Conservation (phyloP, 2,888 invertebrate species). For the Drosophila falleni region DNA sequence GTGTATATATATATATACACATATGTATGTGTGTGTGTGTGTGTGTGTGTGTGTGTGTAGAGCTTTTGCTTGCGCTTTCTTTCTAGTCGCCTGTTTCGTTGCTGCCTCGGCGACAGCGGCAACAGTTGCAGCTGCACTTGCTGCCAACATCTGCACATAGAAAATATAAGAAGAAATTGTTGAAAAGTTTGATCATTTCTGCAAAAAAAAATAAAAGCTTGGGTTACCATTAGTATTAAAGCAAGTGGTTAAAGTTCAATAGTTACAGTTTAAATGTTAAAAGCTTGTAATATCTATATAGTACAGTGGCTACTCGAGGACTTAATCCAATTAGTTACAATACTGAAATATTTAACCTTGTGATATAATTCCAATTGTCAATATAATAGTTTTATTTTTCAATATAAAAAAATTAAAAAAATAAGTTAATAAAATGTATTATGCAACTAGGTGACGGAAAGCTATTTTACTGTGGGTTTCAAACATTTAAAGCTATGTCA, state of each 20-base stretch:
- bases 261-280: not conserved
- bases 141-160: constrained; percentile 16
- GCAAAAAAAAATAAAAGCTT: not conserved
- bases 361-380: too few species aligned
- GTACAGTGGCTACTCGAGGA: not conserved
- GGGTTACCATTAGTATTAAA: not conserved
- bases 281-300: not conserved
- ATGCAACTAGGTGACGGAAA: too few species aligned
- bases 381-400: too few species aligned
- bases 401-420: too few species aligned
- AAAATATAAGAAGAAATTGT: not conserved
- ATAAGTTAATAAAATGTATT: too few species aligned
- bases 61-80: constrained; percentile 74
- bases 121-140: constrained; percentile 69
- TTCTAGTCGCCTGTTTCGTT: constrained; percentile 75
- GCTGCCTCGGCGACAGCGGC: constrained; percentile 54
- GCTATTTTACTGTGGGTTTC: too few species aligned
- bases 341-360: too few species aligned
- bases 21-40: constrained; percentile 5
- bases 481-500: too few species aligned
- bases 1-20: not conserved
- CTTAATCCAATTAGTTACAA: not conserved
- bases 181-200: not conserved
- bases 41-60: constrained; percentile 27
- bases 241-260: not conserved